Percentiles rank a stretch among this genome's conserved stretches.
Conservation (phyloP, 1,140 invertebrate species). For the Eubasilissa regina region DNA sequence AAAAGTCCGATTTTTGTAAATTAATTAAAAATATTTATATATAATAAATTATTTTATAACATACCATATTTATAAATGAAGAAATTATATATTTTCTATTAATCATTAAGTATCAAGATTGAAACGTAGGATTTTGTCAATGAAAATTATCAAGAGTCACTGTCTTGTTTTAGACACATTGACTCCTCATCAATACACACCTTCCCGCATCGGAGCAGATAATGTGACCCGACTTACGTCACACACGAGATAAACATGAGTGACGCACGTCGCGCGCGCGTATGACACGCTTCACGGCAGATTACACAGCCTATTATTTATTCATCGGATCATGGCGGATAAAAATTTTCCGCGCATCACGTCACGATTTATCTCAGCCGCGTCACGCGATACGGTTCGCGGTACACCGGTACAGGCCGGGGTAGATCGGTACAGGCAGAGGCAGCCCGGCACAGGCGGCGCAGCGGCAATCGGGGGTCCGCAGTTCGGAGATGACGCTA, state of each 20-base stretch:
- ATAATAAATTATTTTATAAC: too few relatives aligned
- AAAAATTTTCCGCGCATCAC: constrained; percentile 10
- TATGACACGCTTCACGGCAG: constrained; percentile 8
- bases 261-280: constrained; percentile 13
- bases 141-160: too few relatives aligned
- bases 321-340: constrained; percentile 26
- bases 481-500: constrained; percentile 46
- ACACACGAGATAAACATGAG: constrained; percentile 23
- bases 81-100: too few relatives aligned
- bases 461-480: not conserved
- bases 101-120: too few relatives aligned
- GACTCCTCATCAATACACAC: too few relatives aligned
- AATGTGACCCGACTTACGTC: constrained; percentile 34
- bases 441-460: not conserved
- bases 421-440: not conserved
- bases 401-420: not conserved
- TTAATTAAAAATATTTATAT: too few relatives aligned
- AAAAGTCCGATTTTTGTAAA: too few relatives aligned
- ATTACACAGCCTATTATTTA: constrained; percentile 40
- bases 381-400: not conserved
- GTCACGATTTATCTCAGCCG: constrained; percentile 24
- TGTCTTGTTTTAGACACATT: too few relatives aligned
- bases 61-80: too few relatives aligned
- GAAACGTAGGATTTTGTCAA: too few relatives aligned
- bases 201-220: not conserved